Conservation (phyloP, 2,113 vertebrate genomes). For the Propithecus coquereli region DNA sequence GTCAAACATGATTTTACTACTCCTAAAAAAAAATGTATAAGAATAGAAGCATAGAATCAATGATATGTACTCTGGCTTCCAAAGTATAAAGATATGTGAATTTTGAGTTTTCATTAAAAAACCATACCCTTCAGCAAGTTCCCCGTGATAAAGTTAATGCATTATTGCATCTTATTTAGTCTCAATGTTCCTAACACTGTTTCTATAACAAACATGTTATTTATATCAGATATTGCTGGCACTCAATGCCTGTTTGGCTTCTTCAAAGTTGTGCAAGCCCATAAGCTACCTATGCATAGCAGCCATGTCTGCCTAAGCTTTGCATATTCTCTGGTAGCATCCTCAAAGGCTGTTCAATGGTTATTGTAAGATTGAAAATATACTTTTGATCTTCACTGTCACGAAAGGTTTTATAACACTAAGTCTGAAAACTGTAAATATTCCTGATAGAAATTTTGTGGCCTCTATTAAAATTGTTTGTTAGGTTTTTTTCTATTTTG, state of each 20-base stretch:
- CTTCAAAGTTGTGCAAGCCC: background rate
- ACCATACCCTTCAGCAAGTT: background rate
- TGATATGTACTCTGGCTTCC: background rate
- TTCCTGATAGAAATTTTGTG: background rate
- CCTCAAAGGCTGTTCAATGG: background rate
- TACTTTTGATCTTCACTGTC: background rate
- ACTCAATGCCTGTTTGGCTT: background rate
- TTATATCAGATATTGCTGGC: background rate
- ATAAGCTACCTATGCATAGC: background rate
- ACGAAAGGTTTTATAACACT: background rate
- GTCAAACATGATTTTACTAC: background rate
- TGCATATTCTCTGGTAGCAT: background rate
- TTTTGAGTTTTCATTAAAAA: constrained; percentile 29
- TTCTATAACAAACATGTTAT: background rate
- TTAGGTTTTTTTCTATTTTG: background rate
- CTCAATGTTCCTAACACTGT: background rate
- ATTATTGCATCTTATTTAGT: background rate
- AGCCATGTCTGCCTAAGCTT: background rate
- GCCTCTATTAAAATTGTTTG: background rate
- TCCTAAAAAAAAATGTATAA: background rate
- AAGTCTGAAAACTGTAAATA: background rate
- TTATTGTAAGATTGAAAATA: background rate
- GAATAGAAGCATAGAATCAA: background rate
- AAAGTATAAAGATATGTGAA: background rate
- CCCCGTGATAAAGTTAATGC: background rate